Evolutionary conservation across 1,140 invertebrate genomes (phyloP).

Genomic region (Drosophila guanche): DNA sequence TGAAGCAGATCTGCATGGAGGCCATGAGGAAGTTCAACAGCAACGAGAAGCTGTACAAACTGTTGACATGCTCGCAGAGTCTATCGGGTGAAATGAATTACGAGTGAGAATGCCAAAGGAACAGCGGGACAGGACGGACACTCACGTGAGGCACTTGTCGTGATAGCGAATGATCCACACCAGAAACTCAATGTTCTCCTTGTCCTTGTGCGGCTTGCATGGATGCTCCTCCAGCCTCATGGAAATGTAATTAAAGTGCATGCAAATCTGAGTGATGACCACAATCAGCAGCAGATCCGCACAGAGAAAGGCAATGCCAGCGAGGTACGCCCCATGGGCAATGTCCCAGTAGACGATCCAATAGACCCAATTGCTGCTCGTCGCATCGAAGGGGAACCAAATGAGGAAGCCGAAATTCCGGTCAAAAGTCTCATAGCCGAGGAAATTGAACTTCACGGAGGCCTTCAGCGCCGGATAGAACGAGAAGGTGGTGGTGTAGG

Average conservation of each 20-base stretch:
- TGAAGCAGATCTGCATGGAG: constrained; percentile 79
- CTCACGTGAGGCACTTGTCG: constrained; percentile 68
- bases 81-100: constrained; percentile 21
- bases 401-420: constrained; percentile 72
- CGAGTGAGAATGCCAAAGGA: too few species aligned
- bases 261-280: constrained; percentile 75
- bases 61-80: constrained; percentile 67
- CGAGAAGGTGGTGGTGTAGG: constrained; percentile 68
- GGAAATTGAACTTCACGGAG: constrained; percentile 56
- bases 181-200: constrained; percentile 56
- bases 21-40: constrained; percentile 74
- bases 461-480: constrained; percentile 73
- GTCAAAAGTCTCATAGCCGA: constrained; percentile 68
- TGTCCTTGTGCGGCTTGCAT: constrained; percentile 21
- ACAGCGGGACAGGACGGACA: background rate
- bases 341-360: constrained; percentile 72
- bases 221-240: constrained; percentile 53
- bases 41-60: constrained; percentile 67
- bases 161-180: constrained; percentile 62
- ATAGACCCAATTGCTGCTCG: constrained; percentile 52
- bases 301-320: constrained; percentile 75
- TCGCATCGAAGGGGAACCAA: constrained; percentile 76
- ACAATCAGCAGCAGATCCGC: constrained; percentile 72
- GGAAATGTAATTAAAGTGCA: constrained; percentile 75
- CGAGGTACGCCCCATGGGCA: constrained; percentile 72